These are phyloP conservation scores for Phymanthus crucifer DNA, from an alignment of 92 coral and sea anemone species.

Conservation along the genomic window DNA sequence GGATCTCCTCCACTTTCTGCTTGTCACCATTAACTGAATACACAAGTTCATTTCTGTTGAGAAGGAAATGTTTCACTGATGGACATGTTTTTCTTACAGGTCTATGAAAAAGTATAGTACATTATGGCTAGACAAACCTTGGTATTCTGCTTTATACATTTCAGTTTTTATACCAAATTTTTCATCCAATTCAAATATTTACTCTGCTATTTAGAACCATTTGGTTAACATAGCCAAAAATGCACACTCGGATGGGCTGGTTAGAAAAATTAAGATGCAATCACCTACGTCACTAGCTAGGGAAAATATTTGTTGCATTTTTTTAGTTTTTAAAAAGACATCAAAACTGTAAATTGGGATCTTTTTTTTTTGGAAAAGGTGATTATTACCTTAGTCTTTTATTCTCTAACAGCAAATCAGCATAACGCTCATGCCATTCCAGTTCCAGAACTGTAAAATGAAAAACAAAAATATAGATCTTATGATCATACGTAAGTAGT, in stretches of 20 bases:
- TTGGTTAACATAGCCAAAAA: too few relatives aligned
- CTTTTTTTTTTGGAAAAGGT: not conserved
- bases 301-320: too few relatives aligned
- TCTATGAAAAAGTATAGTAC: not conserved
- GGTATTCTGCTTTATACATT: too few relatives aligned
- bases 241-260: too few relatives aligned
- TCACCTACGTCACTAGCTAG: too few relatives aligned
- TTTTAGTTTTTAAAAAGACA: not conserved
- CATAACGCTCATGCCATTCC: conserved; percentile 36
- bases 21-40: conserved; percentile 32
- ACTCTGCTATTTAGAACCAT: too few relatives aligned
- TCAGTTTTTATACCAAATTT: too few relatives aligned
- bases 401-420: conserved; percentile 21
- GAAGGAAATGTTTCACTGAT: not conserved
- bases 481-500: not conserved
- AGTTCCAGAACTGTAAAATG: conserved; percentile 21
- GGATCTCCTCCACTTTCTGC: conserved; percentile 22
- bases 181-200: too few relatives aligned
- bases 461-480: not conserved
- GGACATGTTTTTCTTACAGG: not conserved
- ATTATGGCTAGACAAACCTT: not conserved
- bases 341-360: too few relatives aligned
- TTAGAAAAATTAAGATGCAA: too few relatives aligned
- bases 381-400: conserved; percentile 32
- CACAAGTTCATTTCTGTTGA: conserved; percentile 26